Evolutionary conservation across 2,797 vertebrate genomes (phyloP), one percentile per base, ranked within the genome.

Genomic region (Neostethus bicornis): DNA sequence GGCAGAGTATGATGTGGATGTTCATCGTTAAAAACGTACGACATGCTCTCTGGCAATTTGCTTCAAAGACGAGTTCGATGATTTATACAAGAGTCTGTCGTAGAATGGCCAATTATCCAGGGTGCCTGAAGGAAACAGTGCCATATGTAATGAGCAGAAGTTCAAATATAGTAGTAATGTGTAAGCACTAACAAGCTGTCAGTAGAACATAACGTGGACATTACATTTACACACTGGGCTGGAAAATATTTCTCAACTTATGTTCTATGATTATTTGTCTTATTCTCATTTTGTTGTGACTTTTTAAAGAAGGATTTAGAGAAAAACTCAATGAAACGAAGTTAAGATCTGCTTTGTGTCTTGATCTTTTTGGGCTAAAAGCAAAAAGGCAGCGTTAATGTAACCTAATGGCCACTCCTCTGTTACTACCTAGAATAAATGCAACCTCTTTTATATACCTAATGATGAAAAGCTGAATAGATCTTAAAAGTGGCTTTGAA

Each of bases 111-210:
- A 84, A 85, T 84, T 85, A 80, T 49, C 29, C 56, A 16, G 47
- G 7, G 28, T 66, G 70, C 67, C 69, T 48, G 42, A 26, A 67
- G 63, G 76, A 77, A 79, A 72, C 41, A 32, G 41, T 34, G 73
- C 62, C 50, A 64, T 65, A 48, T 67, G 70, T 75, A 84, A 88
- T 75, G 58, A 79, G 70, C 69, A 63, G 54, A 53, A 64, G 62
- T 68, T 74, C 56, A 61, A 67, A 85, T 51, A 69, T 51, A 69
- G 60, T 31, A 26, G 50, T 48, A 70, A 79, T 51, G 72, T 69
- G 56, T 68, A 39, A 53, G 50, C 45, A 2, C 61, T 83, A 85
- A 85, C 75, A 86, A 81, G 74, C 81, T 66, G 64, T 70, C 80
- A 72, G 51, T 54, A 4, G 17, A 35, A 73, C 50, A 61, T 77